phyloP scores from a whole-genome alignment of 1,140 invertebrate genomes.

The Colletes latitarsis region DNA sequence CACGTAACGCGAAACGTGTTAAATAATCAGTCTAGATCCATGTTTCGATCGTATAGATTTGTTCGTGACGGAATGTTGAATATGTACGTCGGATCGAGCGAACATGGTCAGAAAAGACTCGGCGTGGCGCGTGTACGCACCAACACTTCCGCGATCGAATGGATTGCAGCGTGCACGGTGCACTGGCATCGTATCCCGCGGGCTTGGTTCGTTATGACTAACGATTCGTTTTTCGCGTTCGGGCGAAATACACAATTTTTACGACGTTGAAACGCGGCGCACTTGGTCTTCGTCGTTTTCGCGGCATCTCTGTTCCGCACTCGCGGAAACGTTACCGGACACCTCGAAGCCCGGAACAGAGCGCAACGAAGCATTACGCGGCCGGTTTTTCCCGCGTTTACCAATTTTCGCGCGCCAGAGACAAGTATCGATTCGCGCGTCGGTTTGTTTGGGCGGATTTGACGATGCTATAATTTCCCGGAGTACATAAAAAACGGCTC shows the following conservation, averaged over 20 bases:
- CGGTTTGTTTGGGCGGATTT: neutral
- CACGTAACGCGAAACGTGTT: too few species aligned
- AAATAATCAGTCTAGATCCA: too few species aligned
- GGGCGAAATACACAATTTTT: slow-evolving; percentile 49
- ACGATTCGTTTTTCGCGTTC: slow-evolving; percentile 44
- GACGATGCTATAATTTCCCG: slow-evolving; percentile 20
- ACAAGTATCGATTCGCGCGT: neutral
- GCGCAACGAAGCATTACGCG: neutral
- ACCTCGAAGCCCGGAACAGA: neutral
- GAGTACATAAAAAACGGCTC: neutral
- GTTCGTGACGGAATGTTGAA: too few species aligned
- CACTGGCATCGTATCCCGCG: too few species aligned
- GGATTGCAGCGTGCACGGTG: neutral
- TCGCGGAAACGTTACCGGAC: neutral
- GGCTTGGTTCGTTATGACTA: slow-evolving; percentile 40
- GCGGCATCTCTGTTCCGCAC: neutral
- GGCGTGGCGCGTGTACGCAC: too few species aligned
- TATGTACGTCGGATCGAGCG: too few species aligned
- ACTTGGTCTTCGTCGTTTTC: neutral
- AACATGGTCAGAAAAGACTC: too few species aligned
- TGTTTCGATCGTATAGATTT: too few species aligned
- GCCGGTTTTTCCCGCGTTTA: slow-evolving; percentile 19
- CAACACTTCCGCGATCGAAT: too few species aligned
- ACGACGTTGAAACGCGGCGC: neutral
- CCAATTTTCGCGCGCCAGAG: slow-evolving; percentile 3